Evolutionary conservation across 2,797 vertebrate genomes (phyloP), one percentile per base, ranked within the genome.

Genomic region (Avahi laniger): DNA sequence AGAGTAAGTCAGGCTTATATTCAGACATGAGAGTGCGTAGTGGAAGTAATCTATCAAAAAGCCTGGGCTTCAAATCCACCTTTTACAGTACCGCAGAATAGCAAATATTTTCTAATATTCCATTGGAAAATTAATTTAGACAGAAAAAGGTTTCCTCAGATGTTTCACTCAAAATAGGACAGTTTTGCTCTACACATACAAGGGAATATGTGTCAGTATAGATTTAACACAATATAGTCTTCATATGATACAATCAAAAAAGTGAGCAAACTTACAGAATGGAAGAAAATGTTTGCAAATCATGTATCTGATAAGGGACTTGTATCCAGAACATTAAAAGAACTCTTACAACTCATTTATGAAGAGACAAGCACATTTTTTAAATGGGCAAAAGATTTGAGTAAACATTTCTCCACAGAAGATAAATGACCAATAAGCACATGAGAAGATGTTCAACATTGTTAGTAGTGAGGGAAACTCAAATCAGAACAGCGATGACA

Each of bases 381-480:
- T 17, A 48, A 80, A 76, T 52, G 35, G 85, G 30, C 89, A 63
- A 85, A 93, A 48, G 41, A 90, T 76, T 78, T 84, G 8, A 94
- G 73, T 75, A 93, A 59, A 73, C 38, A n/a, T 73, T 94, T 97
- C 41, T 94, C 13, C 54, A 46, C 54, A 89, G 63, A 95, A 72
- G 46, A 28, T 61, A 59, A 28, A 89, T 65, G n/a, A 14, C 65
- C 38, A 41, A 61, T 22, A 86, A 57, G 20, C 63, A n/a, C 70
- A 26, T 61, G 43, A 61, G 82, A 93, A 93, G 54, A 54, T 59
- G 18, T 1, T 81, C 35, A 14, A 0, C 52, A 24, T 83, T 14
- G 35, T 59, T 87, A 72, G 28, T 72, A 43, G 54, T 43, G 28
- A 81, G 63, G 85, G 43, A 82, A 59, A 79, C 41, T 79, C 67